Conservation (phyloP, 1,140 invertebrate genomes). For the Drosophila aff. region DNA sequence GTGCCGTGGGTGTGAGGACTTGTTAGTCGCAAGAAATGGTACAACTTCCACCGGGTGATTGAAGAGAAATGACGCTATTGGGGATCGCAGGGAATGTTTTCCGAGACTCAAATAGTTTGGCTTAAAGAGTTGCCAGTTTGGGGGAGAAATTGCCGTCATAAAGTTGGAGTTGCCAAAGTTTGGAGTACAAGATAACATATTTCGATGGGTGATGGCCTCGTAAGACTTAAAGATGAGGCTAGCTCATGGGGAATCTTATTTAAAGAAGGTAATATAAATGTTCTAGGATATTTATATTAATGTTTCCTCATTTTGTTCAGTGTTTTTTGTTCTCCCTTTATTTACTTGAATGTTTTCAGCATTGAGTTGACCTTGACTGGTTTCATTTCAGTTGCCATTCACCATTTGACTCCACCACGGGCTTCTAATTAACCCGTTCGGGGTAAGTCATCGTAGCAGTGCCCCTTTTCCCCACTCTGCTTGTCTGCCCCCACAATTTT, state of each 20-base stretch:
- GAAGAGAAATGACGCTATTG: constrained; percentile 27
- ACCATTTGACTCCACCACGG: constrained; percentile 55
- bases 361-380: constrained; percentile 40
- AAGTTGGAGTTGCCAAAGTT: constrained; percentile 4
- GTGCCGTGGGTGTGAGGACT: constrained; percentile 1
- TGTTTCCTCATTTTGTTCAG: background rate
- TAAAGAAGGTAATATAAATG: background rate
- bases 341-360: background rate
- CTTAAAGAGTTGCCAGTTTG: constrained; percentile 40
- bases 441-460: constrained; percentile 25
- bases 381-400: constrained; percentile 38
- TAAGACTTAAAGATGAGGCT: background rate
- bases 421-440: constrained; percentile 71
- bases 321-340: background rate
- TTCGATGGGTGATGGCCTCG: background rate
- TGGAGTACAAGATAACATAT: background rate
- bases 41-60: constrained; percentile 30
- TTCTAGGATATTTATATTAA: background rate
- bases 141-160: constrained; percentile 30
- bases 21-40: constrained; percentile 29
- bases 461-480: constrained; percentile 29
- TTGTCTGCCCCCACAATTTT: constrained; percentile 14
- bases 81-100: constrained; percentile 26
- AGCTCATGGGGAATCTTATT: background rate
- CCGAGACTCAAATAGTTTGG: constrained; percentile 26